Conservation (phyloP, 2,797 vertebrate genomes). For the Tarsius wallacei region DNA sequence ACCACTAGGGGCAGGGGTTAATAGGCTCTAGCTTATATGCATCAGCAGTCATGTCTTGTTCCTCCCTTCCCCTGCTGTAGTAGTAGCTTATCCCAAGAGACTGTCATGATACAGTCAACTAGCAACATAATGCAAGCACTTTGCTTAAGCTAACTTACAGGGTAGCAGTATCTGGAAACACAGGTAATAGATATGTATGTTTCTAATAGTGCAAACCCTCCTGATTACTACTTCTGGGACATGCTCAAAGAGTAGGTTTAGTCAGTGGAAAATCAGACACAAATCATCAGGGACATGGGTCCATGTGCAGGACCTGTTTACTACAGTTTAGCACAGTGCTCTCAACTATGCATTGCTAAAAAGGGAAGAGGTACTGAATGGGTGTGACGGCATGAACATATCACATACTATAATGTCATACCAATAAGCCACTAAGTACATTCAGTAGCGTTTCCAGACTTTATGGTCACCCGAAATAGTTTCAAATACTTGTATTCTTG, state of each 20-base stretch:
- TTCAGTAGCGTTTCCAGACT: not conserved
- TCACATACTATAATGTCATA: not conserved
- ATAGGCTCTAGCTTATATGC: not conserved
- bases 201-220: conserved; percentile 14
- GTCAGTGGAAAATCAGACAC: not conserved
- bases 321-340: not conserved
- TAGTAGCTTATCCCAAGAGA: conserved; percentile 28
- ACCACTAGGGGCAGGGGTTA: not conserved
- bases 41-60: not conserved
- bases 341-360: not conserved
- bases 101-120: not conserved
- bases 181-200: not conserved
- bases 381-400: not conserved
- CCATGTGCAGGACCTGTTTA: not conserved
- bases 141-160: conserved; percentile 38
- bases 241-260: not conserved
- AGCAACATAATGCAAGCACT: too few relatives aligned
- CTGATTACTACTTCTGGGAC: conserved; percentile 33
- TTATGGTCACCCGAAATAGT: conserved; percentile 47
- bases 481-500: conserved; percentile 15
- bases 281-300: not conserved
- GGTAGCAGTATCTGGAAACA: not conserved
- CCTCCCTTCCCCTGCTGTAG: not conserved
- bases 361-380: not conserved
- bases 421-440: not conserved